These are phyloP conservation scores for Homarus americanus DNA, from an alignment of 1,140 invertebrate genomes.

Conservation along the genomic window DNA sequence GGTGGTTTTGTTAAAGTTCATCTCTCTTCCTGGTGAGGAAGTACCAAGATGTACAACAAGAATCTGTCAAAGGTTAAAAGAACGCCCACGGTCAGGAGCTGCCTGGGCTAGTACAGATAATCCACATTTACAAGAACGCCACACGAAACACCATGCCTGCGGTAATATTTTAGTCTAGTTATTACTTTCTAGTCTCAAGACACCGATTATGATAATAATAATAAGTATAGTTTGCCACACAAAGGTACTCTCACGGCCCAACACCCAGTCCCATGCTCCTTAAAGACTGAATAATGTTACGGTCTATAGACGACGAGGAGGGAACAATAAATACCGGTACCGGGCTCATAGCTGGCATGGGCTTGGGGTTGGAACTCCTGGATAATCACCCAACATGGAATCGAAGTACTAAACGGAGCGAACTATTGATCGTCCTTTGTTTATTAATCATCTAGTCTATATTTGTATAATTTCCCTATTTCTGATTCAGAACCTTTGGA, in stretches of 20 bases:
- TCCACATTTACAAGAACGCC: not conserved
- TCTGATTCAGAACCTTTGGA: not conserved
- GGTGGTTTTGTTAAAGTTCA: not conserved
- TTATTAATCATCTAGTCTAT: constrained; percentile 22
- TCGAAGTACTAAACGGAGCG: constrained; percentile 17
- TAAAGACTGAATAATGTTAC: not conserved
- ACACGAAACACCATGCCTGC: constrained; percentile 67
- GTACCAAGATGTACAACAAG: not conserved
- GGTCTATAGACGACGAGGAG: not conserved
- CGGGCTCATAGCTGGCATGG: constrained; percentile 52
- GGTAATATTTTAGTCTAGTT: constrained; percentile 57
- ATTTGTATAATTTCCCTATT: not conserved
- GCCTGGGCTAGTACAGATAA: not conserved
- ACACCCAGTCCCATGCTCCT: constrained; percentile 53
- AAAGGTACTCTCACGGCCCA: constrained; percentile 17
- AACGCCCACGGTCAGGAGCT: not conserved
- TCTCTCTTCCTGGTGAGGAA: not conserved
- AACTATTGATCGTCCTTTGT: constrained; percentile 20
- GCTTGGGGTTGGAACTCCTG: constrained; percentile 51
- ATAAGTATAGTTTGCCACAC: constrained; percentile 39
- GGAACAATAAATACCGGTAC: constrained; percentile 10
- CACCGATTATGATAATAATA: constrained; percentile 42
- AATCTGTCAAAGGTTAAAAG: not conserved
- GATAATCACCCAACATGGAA: constrained; percentile 24
- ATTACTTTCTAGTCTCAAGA: constrained; percentile 40